Evolutionary conservation across 2,888 invertebrate genomes (phyloP).

Genomic region (Scelioninae gen. 1): DNA sequence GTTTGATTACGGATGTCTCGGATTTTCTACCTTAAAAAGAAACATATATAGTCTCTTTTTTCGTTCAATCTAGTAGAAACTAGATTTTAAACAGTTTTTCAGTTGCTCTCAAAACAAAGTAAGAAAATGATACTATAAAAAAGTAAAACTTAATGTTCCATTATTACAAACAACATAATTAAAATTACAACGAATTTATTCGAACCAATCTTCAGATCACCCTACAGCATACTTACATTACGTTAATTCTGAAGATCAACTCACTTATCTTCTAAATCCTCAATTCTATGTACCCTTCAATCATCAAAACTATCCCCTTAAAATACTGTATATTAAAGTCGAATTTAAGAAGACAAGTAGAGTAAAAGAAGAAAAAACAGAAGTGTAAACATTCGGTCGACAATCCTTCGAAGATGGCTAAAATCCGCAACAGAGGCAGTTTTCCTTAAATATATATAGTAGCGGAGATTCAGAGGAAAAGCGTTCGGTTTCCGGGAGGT

Average conservation of each 20-base stretch:
- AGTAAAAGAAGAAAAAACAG: constrained; percentile 30
- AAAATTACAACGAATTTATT: too few species aligned
- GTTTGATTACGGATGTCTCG: too few species aligned
- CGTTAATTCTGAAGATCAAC: constrained; percentile 21
- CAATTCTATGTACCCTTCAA: constrained; percentile 38
- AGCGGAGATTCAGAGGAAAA: constrained; percentile 56
- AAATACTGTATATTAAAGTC: constrained; percentile 59
- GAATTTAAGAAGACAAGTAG: constrained; percentile 46
- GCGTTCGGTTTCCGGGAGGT: constrained; percentile 64
- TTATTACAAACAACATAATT: too few species aligned
- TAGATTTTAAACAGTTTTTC: too few species aligned
- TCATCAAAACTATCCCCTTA: constrained; percentile 29
- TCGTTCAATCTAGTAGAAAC: too few species aligned
- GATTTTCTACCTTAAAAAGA: too few species aligned
- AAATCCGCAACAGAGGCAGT: constrained; percentile 60
- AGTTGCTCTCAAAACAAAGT: too few species aligned
- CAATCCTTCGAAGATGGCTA: constrained; percentile 55
- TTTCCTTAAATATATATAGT: constrained; percentile 58
- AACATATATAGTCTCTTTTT: too few species aligned
- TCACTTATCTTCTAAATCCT: constrained; percentile 37
- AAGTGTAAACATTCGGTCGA: constrained; percentile 65
- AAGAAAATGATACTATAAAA: too few species aligned
- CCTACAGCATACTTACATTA: constrained; percentile 29
- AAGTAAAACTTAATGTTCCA: too few species aligned
- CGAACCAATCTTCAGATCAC: constrained; percentile 4